Conservation (phyloP, 2,888 invertebrate genomes). For the Clanis bilineata region DNA sequence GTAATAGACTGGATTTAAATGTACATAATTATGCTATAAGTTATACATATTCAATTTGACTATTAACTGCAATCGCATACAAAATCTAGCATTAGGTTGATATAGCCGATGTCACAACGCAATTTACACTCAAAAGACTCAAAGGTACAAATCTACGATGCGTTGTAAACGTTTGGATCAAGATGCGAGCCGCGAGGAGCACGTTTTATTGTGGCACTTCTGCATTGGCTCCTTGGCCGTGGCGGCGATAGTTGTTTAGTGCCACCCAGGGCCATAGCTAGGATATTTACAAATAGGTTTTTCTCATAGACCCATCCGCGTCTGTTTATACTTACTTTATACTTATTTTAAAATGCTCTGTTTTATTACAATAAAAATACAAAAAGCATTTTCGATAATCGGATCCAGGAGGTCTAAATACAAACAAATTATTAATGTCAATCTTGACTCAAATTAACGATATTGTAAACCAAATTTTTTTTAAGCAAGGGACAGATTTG, state of each 20-base stretch:
- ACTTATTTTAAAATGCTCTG: no score
- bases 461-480: no score
- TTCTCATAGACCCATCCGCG: no score
- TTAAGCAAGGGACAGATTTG: no score
- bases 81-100: neutral
- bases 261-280: neutral
- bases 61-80: neutral
- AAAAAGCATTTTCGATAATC: no score
- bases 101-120: neutral
- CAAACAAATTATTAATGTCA: no score
- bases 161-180: conserved; percentile 11
- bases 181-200: conserved; percentile 9
- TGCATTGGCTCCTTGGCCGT: conserved; percentile 37
- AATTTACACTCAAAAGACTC: neutral
- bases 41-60: neutral
- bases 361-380: no score
- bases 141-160: neutral
- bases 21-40: no score
- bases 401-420: no score
- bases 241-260: conserved; percentile 28
- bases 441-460: no score
- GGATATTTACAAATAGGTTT: neutral
- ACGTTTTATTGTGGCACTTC: conserved; percentile 37
- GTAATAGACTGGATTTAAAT: no score
- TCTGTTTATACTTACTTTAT: no score